phyloP scores from a whole-genome alignment of 2,888 invertebrate species.

The Apantesis nais region DNA sequence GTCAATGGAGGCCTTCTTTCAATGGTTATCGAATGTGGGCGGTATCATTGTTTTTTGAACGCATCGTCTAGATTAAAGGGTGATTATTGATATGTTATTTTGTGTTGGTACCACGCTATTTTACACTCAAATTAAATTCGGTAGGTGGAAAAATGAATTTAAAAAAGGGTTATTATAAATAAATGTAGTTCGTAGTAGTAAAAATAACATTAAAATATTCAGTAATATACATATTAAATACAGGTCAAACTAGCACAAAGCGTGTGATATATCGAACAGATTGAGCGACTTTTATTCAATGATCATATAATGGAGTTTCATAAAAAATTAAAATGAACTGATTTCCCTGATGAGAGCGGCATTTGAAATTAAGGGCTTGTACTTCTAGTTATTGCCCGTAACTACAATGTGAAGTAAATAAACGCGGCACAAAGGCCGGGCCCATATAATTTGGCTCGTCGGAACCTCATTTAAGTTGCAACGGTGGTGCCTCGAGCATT shows the following conservation, averaged over 20 bases:
- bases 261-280: constrained; percentile 9
- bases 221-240: neutral
- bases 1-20: constrained; percentile 52
- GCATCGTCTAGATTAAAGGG: constrained; percentile 45
- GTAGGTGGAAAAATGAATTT: no score
- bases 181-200: neutral
- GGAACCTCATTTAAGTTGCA: constrained; percentile 79
- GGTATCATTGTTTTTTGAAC: constrained; percentile 51
- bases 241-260: neutral
- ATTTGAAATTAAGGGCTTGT: constrained; percentile 73
- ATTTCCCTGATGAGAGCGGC: constrained; percentile 69
- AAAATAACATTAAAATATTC: neutral
- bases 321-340: constrained; percentile 66
- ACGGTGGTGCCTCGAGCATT: constrained; percentile 68
- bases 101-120: constrained; percentile 33
- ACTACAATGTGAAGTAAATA: constrained; percentile 84
- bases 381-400: constrained; percentile 82
- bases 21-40: constrained; percentile 58
- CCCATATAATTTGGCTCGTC: constrained; percentile 81
- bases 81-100: constrained; percentile 51
- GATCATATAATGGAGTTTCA: constrained; percentile 56
- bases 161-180: no score
- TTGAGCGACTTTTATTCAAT: constrained; percentile 55
- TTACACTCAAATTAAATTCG: constrained; percentile 21
- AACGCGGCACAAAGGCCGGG: constrained; percentile 74